Percentiles rank a stretch among this genome's conserved stretches.
Evolutionary conservation across 2,888 invertebrate genomes (phyloP).

Genomic region (Pogonocherus hispidulus): DNA sequence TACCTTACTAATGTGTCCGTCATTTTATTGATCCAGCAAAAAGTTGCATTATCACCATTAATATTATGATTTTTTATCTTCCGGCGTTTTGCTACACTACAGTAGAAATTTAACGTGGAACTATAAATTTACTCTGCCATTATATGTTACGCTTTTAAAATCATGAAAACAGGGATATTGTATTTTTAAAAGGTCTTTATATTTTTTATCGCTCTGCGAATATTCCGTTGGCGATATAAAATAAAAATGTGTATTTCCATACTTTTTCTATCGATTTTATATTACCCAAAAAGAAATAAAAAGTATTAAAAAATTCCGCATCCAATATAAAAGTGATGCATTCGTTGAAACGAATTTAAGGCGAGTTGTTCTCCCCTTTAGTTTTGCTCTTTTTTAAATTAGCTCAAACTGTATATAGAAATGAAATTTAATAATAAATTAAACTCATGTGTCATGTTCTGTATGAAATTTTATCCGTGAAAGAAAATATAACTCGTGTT

Average conservation of each 20-base stretch:
- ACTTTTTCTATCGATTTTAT: conserved; percentile 45
- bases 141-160: conserved; percentile 34
- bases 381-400: conserved; percentile 58
- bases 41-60: conserved; percentile 12
- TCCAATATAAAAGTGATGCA: conserved; percentile 54
- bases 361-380: conserved; percentile 43
- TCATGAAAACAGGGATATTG: conserved; percentile 46
- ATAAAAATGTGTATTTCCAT: conserved; percentile 40
- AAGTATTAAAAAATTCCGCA: conserved; percentile 47
- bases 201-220: conserved; percentile 41
- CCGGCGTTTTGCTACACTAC: conserved; percentile 9
- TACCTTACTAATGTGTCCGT: background rate
- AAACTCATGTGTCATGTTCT: conserved; percentile 55
- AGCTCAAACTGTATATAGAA: conserved; percentile 57
- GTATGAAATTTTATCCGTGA: conserved; percentile 52
- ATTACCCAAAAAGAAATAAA: conserved; percentile 44
- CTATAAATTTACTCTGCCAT: conserved; percentile 27
- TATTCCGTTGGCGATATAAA: conserved; percentile 43
- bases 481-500: conserved; percentile 45
- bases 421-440: conserved; percentile 61
- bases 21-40: background rate
- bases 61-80: conserved; percentile 15
- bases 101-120: conserved; percentile 2
- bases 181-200: conserved; percentile 47
- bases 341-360: conserved; percentile 55